A percentile compares a stretch with the other conserved stretches of the same genome.
phyloP scores from a whole-genome alignment of 2,888 invertebrate species.

The Pandemis heparana region DNA sequence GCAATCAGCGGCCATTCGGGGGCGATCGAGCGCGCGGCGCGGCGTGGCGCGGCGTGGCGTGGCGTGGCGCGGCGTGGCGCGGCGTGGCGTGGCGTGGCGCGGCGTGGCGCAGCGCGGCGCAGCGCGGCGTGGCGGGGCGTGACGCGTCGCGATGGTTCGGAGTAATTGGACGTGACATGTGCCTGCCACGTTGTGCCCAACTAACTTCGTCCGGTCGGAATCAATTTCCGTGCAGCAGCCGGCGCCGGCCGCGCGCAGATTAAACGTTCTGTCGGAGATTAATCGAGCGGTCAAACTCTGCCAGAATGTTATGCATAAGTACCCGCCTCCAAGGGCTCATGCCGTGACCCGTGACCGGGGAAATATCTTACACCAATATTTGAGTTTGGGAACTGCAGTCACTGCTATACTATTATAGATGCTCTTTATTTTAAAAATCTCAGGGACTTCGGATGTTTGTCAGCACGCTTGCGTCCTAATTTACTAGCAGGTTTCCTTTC shows the following conservation, averaged over 20 bases:
- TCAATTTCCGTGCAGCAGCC: slow-evolving; percentile 1
- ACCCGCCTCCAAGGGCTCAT: neutral
- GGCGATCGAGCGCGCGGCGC: slow-evolving; percentile 17
- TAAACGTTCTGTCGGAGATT: neutral
- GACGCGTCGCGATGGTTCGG: too few relatives aligned
- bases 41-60: neutral
- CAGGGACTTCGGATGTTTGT: too few relatives aligned
- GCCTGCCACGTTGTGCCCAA: neutral
- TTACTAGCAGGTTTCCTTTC: too few relatives aligned
- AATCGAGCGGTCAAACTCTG: slow-evolving; percentile 5
- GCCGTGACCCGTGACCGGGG: neutral
- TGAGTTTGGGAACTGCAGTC: neutral
- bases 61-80: neutral
- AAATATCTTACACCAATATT: neutral
- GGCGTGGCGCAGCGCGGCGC: neutral
- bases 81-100: neutral
- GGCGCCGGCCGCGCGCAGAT: neutral
- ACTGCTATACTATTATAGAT: too few relatives aligned
- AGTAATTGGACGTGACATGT: neutral
- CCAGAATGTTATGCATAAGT: neutral
- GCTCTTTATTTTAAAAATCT: too few relatives aligned
- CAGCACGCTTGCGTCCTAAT: too few relatives aligned
- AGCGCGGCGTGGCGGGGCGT: neutral
- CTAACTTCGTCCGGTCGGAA: neutral
- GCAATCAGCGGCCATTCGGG: slow-evolving; percentile 32